These are phyloP conservation scores for Parauchenoglanis ngamensis DNA, from an alignment of 2,797 vertebrate genomes.

Conservation along the genomic window DNA sequence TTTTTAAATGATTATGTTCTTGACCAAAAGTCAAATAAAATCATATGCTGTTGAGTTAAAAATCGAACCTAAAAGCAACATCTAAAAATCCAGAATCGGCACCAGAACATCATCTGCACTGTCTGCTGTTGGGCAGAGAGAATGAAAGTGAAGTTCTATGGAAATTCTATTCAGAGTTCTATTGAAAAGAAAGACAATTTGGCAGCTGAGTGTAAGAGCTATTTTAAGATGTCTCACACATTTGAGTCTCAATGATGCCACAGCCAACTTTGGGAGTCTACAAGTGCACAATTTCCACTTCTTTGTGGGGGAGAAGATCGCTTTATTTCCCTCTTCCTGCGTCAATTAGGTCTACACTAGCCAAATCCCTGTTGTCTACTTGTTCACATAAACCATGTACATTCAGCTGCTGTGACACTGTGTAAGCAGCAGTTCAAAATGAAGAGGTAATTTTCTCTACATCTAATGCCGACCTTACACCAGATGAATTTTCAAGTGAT, in stretches of 20 bases:
- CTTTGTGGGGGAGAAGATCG: background rate
- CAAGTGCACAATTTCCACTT: background rate
- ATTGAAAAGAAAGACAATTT: background rate
- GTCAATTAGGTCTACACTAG: background rate
- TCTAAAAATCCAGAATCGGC: too few species aligned
- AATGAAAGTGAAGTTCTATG: background rate
- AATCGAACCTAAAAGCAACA: background rate
- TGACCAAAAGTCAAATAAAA: background rate
- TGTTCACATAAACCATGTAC: slow-evolving; percentile 8
- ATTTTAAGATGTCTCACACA: background rate
- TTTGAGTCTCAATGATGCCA: background rate
- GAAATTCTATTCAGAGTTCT: background rate
- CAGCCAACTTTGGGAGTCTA: background rate
- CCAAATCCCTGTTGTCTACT: slow-evolving; percentile 15
- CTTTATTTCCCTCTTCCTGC: background rate
- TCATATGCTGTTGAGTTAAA: background rate
- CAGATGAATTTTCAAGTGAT: too few species aligned
- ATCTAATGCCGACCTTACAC: background rate
- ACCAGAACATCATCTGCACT: background rate
- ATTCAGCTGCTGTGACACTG: background rate
- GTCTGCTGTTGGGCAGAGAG: background rate
- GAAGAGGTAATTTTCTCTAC: background rate
- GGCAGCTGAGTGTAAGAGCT: background rate
- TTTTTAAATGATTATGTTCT: background rate
- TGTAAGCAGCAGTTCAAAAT: background rate